Conservation (phyloP, 2,888 invertebrate genomes). For the Gnatocerus cornutus region DNA sequence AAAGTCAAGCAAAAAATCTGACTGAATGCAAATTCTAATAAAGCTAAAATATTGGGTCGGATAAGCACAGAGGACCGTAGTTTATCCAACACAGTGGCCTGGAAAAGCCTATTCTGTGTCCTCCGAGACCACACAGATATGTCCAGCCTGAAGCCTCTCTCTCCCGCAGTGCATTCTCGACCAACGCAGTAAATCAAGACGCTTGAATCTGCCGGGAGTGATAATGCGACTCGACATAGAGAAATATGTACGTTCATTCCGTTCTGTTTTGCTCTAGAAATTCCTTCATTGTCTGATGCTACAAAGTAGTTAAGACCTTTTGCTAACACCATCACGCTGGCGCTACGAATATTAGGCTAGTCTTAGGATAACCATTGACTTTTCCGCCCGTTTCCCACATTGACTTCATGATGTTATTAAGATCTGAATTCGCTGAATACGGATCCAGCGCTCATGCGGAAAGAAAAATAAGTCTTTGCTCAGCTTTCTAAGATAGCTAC, state of each 20-base stretch:
- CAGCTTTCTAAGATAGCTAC: constrained; percentile 45
- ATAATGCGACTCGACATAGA: constrained; percentile 62
- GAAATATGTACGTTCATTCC: constrained; percentile 61
- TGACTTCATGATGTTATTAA: constrained; percentile 56
- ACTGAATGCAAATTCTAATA: constrained; percentile 51
- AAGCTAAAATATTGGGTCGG: constrained; percentile 49
- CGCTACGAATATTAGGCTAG: constrained; percentile 26
- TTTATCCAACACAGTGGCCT: constrained; percentile 50
- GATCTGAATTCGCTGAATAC: constrained; percentile 53
- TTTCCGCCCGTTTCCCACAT: constrained; percentile 56
- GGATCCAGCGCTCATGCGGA: constrained; percentile 52
- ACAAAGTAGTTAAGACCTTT: constrained; percentile 58
- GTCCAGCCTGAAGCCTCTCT: constrained; percentile 45
- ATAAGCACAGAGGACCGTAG: constrained; percentile 48
- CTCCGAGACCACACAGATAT: constrained; percentile 53
- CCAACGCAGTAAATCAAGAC: constrained; percentile 62
- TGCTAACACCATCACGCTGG: constrained; percentile 36
- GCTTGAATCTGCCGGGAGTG: constrained; percentile 63
- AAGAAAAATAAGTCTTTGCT: constrained; percentile 52
- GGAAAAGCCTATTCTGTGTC: constrained; percentile 47
- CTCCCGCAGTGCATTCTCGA: constrained; percentile 49
- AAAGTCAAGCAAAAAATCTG: constrained; percentile 45
- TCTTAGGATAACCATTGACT: constrained; percentile 53
- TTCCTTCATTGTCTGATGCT: constrained; percentile 57
- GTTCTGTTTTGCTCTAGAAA: constrained; percentile 56